Evolutionary conservation across 2,113 vertebrate genomes (phyloP).

Genomic region (Tragelaphus imberbis): DNA sequence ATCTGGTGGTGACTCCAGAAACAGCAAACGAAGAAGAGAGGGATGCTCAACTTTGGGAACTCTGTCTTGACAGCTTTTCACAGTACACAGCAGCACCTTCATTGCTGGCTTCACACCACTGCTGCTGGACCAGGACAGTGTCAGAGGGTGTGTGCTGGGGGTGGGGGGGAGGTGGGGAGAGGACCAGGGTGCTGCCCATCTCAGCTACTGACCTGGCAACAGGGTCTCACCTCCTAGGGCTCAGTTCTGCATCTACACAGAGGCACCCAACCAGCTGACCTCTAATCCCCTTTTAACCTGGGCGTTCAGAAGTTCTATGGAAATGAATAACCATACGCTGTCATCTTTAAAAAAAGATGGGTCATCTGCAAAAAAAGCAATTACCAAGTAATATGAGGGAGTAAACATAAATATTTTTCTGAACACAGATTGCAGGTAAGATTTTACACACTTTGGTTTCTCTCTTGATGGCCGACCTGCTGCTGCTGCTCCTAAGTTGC

Average conservation of each 20-base stretch:
- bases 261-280: not conserved
- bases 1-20: not conserved
- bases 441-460: not conserved
- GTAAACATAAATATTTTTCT: not conserved
- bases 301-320: not conserved
- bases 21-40: not conserved
- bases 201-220: not conserved
- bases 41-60: not conserved
- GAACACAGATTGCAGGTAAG: not conserved
- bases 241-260: not conserved
- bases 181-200: too few species aligned
- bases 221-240: not conserved
- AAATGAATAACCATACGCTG: not conserved
- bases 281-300: not conserved
- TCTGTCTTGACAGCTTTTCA: not conserved
- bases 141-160: not conserved
- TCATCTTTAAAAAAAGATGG: not conserved
- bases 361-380: not conserved
- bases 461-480: not conserved
- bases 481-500: too few species aligned
- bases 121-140: not conserved
- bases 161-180: rapidly evolving
- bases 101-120: not conserved
- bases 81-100: not conserved
- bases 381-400: not conserved